These are phyloP conservation scores for Anableps anableps DNA, from an alignment of 2,797 vertebrate genomes.

Conservation along the genomic window DNA sequence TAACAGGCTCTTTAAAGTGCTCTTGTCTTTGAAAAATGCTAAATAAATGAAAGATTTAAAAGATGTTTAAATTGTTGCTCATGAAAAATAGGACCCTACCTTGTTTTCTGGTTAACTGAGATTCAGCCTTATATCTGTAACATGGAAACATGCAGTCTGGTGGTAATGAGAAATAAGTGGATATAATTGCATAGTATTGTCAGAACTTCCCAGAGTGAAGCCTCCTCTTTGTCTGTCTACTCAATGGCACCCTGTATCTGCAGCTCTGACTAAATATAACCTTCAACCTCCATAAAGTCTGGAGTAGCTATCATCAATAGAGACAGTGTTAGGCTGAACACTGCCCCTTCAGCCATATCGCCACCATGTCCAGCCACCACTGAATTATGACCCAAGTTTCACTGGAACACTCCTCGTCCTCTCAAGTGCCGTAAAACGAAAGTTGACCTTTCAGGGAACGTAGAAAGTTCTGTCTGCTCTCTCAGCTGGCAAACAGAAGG, in stretches of 20 bases:
- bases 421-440: constrained; percentile 19
- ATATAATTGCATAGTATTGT: constrained; percentile 5
- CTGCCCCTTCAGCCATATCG: constrained; percentile 44
- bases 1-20: neutral
- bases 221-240: constrained; percentile 26
- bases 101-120: neutral
- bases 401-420: constrained; percentile 22
- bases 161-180: constrained; percentile 1
- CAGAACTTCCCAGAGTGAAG: constrained; percentile 30
- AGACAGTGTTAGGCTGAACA: constrained; percentile 64
- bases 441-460: constrained; percentile 23
- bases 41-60: neutral
- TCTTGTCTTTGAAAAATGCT: neutral
- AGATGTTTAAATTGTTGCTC: neutral
- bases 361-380: constrained; percentile 28
- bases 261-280: constrained; percentile 52
- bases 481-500: constrained; percentile 24
- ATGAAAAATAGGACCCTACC: neutral
- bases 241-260: constrained; percentile 52
- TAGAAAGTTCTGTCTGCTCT: constrained; percentile 2
- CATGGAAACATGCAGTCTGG: neutral
- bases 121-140: neutral
- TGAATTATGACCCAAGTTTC: constrained; percentile 33
- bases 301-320: constrained; percentile 59
- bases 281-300: constrained; percentile 55